Conservation (phyloP, 2,888 invertebrate species). For the Drosophila macrospina region DNA sequence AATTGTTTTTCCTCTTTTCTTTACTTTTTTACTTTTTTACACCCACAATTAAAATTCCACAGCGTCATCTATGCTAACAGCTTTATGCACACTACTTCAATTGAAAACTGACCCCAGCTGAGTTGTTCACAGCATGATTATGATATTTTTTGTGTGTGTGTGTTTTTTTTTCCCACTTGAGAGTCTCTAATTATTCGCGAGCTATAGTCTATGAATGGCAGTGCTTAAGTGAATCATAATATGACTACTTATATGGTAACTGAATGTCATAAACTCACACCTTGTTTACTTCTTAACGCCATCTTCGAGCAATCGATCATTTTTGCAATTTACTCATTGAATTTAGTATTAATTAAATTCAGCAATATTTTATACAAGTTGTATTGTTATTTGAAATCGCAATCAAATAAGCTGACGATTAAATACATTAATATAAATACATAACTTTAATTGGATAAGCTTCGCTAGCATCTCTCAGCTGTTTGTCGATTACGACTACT, state of each 20-base stretch:
- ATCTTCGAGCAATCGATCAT: neutral
- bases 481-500: no score
- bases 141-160: no score
- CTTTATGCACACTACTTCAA: slow-evolving; percentile 32
- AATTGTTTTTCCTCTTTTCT: neutral
- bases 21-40: neutral
- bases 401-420: no score
- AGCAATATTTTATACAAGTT: no score
- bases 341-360: no score
- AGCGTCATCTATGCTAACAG: slow-evolving; percentile 47
- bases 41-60: slow-evolving; percentile 44
- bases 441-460: no score
- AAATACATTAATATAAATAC: no score
- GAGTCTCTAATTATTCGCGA: slow-evolving; percentile 27
- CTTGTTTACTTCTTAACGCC: neutral
- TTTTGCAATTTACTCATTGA: slow-evolving; percentile 5
- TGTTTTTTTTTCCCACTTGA: slow-evolving; percentile 15
- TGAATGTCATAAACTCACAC: slow-evolving; percentile 7
- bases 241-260: slow-evolving; percentile 7
- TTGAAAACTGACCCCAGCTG: slow-evolving; percentile 12
- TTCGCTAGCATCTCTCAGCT: no score
- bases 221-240: slow-evolving; percentile 10
- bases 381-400: no score
- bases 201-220: neutral
- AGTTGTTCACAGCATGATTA: neutral